Evolutionary conservation across 2,888 invertebrate genomes (phyloP).

Genomic region (Syrista parreyssii): DNA sequence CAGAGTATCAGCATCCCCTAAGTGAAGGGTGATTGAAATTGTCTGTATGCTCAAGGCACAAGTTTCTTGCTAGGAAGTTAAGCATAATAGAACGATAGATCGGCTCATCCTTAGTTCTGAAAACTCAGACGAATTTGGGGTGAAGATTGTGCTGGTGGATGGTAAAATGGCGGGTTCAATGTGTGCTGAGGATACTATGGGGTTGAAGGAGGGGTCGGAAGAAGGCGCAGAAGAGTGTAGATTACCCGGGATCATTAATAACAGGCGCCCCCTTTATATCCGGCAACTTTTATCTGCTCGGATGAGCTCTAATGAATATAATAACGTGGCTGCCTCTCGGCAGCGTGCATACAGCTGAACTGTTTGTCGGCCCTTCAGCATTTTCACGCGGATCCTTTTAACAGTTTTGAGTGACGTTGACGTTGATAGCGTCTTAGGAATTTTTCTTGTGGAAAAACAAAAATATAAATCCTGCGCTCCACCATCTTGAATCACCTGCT

Average conservation of each 20-base stretch:
- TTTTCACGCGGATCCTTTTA: slow-evolving; percentile 17
- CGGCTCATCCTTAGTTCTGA: slow-evolving; percentile 38
- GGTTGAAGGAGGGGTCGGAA: not conserved
- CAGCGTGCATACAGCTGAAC: slow-evolving; percentile 13
- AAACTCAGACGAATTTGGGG: slow-evolving; percentile 44
- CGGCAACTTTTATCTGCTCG: slow-evolving; percentile 48
- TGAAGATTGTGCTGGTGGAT: slow-evolving; percentile 36
- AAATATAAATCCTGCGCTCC: slow-evolving; percentile 7
- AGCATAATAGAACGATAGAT: slow-evolving; percentile 43
- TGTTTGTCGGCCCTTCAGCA: slow-evolving; percentile 8
- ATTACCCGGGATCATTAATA: slow-evolving; percentile 35
- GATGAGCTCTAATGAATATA: slow-evolving; percentile 49
- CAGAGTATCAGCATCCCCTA: not conserved
- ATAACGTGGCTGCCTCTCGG: slow-evolving; percentile 31
- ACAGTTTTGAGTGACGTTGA: not conserved
- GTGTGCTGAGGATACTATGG: not conserved
- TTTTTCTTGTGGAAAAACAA: slow-evolving; percentile 14
- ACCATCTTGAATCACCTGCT: not conserved
- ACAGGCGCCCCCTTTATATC: slow-evolving; percentile 39
- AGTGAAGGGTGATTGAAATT: not conserved
- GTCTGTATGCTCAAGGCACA: not conserved
- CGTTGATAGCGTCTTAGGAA: slow-evolving; percentile 4
- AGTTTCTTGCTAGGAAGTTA: slow-evolving; percentile 29
- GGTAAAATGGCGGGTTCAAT: slow-evolving; percentile 13
- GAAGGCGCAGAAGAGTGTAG: slow-evolving; percentile 16